phyloP scores from a whole-genome alignment of 2,113 vertebrate genomes.

The Pseudorasbora parva region DNA sequence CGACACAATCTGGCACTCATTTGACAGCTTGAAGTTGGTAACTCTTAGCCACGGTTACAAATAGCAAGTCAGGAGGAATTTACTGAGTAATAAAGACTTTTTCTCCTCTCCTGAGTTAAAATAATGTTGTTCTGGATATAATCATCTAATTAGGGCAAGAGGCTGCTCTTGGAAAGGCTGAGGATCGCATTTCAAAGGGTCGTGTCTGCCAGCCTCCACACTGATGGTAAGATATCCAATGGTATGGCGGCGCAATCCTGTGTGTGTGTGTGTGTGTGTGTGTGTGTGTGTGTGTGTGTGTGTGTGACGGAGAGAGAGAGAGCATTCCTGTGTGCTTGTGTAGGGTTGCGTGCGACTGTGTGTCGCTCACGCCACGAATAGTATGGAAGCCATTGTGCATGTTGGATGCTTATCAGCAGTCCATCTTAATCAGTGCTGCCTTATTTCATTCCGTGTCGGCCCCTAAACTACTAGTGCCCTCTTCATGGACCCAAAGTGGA shows the following conservation, averaged over 20 bases:
- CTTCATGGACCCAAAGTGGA: background rate
- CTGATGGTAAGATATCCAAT: constrained; percentile 80
- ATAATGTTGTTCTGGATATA: constrained; percentile 86
- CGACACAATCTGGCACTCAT: constrained; percentile 62
- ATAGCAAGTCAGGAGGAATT: constrained; percentile 75
- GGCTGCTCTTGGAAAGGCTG: constrained; percentile 77
- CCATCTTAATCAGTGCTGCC: constrained; percentile 58
- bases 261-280: constrained; percentile 28
- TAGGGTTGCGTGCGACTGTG: constrained; percentile 53
- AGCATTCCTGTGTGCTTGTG: constrained; percentile 53
- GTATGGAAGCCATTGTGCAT: constrained; percentile 57
- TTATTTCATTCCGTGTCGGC: constrained; percentile 35
- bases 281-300: constrained; percentile 40
- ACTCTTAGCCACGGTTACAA: constrained; percentile 68
- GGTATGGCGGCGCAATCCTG: constrained; percentile 53
- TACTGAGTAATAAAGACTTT: constrained; percentile 72
- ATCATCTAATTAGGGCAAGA: constrained; percentile 79
- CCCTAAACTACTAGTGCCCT: background rate
- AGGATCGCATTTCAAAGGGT: constrained; percentile 85
- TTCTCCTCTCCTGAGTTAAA: constrained; percentile 73
- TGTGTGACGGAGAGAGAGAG: constrained; percentile 29
- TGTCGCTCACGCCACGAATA: constrained; percentile 52
- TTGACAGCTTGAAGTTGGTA: constrained; percentile 65
- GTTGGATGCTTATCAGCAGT: constrained; percentile 53
- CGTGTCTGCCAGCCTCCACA: constrained; percentile 77